Evolutionary conservation across 1,140 invertebrate genomes (phyloP).

Genomic region (Drosophila pruinosa): DNA sequence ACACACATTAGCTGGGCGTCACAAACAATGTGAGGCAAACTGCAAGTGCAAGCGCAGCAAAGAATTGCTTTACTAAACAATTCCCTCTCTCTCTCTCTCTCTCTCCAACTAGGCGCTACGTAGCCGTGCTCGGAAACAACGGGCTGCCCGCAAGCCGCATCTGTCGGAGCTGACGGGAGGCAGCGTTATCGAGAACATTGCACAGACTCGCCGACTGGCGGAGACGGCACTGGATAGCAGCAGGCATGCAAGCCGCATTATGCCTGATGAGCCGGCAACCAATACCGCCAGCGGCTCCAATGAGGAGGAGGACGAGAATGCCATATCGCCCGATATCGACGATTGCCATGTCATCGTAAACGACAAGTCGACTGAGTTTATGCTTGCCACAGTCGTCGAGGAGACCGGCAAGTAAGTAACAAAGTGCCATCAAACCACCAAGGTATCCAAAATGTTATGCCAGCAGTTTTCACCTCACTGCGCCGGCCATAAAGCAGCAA

Average conservation of each 20-base stretch:
- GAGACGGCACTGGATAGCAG: slow-evolving; percentile 90
- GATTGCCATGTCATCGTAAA: slow-evolving; percentile 94
- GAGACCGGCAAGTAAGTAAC: slow-evolving; percentile 88
- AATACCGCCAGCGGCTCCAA: slow-evolving; percentile 96
- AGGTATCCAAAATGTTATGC: slow-evolving; percentile 1
- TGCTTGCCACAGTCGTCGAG: slow-evolving; percentile 92
- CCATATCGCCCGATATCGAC: slow-evolving; percentile 85
- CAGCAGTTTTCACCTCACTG: slow-evolving; percentile 17
- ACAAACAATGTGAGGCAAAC: background rate
- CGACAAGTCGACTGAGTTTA: slow-evolving; percentile 94
- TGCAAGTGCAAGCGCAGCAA: slow-evolving; percentile 43
- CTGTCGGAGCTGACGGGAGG: slow-evolving; percentile 88
- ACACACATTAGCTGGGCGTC: slow-evolving; percentile 47
- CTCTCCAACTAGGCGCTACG: slow-evolving; percentile 85
- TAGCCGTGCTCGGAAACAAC: slow-evolving; percentile 91
- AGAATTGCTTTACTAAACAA: slow-evolving; percentile 4
- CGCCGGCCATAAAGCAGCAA: slow-evolving; percentile 23
- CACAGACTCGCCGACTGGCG: slow-evolving; percentile 90
- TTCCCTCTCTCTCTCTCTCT: background rate
- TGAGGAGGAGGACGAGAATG: slow-evolving; percentile 91
- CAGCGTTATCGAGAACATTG: slow-evolving; percentile 94
- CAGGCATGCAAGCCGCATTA: slow-evolving; percentile 84
- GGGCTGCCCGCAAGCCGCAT: slow-evolving; percentile 89
- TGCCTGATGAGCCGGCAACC: slow-evolving; percentile 89
- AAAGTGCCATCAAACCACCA: slow-evolving; percentile 16